Conservation (phyloP, 2,888 invertebrate genomes). For the Uropetala carovei region DNA sequence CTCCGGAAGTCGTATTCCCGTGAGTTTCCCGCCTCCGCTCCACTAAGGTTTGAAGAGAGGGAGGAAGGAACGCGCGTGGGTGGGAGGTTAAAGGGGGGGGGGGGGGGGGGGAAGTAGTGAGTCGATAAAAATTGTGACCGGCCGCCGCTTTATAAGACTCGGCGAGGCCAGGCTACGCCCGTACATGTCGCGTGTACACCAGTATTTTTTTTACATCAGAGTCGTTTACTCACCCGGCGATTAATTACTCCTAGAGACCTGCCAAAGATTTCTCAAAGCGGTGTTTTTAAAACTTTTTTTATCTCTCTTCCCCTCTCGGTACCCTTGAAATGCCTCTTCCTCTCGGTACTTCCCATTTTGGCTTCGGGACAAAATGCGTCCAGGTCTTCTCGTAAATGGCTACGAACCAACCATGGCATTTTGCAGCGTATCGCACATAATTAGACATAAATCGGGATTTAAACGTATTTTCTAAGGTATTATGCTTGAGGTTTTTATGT, state of each 20-base stretch:
- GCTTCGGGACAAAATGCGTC: too few relatives aligned
- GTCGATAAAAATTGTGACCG: background rate
- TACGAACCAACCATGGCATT: too few relatives aligned
- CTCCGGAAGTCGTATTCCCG: background rate
- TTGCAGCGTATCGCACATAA: too few relatives aligned
- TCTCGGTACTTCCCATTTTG: too few relatives aligned
- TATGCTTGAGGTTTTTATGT: too few relatives aligned
- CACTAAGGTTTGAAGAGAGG: too few relatives aligned
- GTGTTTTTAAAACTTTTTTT: background rate
- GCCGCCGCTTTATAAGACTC: background rate
- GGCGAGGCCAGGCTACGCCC: background rate
- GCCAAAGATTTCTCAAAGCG: background rate
- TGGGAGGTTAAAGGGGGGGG: background rate
- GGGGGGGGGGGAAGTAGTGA: background rate
- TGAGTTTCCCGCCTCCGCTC: background rate
- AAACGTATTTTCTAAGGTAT: too few relatives aligned
- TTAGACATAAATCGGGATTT: too few relatives aligned
- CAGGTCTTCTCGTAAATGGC: too few relatives aligned
- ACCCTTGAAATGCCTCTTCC: too few relatives aligned
- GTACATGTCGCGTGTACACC: background rate
- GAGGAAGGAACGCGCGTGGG: too few relatives aligned
- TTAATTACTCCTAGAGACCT: conserved; percentile 4
- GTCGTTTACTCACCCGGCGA: background rate
- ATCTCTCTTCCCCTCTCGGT: background rate
- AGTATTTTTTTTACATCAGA: background rate